Conservation (phyloP, 1,140 invertebrate genomes). For the Globodera rostochiensis region DNA sequence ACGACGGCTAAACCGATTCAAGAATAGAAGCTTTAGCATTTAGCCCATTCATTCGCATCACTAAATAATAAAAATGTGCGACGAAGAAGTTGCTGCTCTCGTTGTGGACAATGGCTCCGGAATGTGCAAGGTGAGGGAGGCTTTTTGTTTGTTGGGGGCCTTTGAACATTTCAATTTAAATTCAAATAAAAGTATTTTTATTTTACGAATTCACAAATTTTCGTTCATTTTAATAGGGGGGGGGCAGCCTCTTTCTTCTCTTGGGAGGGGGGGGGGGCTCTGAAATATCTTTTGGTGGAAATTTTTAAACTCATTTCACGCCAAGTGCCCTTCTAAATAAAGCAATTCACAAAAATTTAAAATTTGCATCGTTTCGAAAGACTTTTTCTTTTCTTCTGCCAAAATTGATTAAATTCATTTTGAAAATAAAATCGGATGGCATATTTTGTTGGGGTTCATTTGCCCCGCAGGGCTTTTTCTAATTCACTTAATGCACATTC, state of each 20-base stretch:
- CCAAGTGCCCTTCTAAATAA: no score
- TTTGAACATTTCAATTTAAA: not conserved
- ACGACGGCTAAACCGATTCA: not conserved
- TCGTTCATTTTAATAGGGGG: no score
- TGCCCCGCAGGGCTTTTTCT: not conserved
- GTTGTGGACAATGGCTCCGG: slow-evolving; percentile 87
- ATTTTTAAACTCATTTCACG: no score
- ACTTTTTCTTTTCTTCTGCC: no score
- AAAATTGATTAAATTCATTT: no score
- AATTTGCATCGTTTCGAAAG: no score
- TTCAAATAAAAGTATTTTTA: not conserved
- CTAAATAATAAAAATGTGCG: slow-evolving; percentile 64
- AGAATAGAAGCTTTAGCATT: not conserved
- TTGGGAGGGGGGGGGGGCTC: no score
- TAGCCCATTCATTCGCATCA: not conserved
- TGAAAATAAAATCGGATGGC: no score
- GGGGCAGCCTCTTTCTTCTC: no score
- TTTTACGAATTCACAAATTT: not conserved
- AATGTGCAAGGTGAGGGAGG: slow-evolving; percentile 75
- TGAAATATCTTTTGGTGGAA: no score
- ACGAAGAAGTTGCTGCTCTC: slow-evolving; percentile 79
- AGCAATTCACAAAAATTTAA: no score
- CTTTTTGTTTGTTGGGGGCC: not conserved
- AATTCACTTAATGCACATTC: not conserved
- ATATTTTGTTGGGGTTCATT: no score